These are phyloP conservation scores for Silurus meridionalis DNA, from an alignment of 2,113 vertebrate genomes.

Conservation along the genomic window DNA sequence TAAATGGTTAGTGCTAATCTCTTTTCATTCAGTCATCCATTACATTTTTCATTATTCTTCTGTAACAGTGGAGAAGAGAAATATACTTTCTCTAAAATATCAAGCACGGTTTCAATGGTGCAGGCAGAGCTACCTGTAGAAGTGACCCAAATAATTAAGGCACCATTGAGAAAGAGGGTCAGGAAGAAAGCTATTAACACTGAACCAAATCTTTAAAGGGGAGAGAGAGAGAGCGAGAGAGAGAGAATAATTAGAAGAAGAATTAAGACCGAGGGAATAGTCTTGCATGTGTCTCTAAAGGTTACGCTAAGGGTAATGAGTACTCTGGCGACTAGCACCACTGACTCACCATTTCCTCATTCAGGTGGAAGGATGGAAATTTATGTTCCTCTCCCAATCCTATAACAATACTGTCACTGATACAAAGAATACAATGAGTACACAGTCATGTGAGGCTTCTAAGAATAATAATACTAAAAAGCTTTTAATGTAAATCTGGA, in stretches of 20 bases:
- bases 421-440: background rate
- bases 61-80: conserved; percentile 10
- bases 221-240: background rate
- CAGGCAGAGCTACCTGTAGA: conserved; percentile 26
- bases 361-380: conserved; percentile 1
- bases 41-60: conserved; percentile 30
- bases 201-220: background rate
- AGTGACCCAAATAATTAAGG: conserved; percentile 32
- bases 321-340: conserved; percentile 48
- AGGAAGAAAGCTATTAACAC: conserved; percentile 19
- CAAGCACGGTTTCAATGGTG: conserved; percentile 28
- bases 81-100: conserved; percentile 15
- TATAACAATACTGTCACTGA: background rate
- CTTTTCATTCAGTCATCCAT: conserved; percentile 19
- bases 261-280: conserved; percentile 74
- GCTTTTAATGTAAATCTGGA: background rate
- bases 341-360: conserved; percentile 17
- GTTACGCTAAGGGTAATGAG: conserved; percentile 75
- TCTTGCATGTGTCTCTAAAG: conserved; percentile 73
- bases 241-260: conserved; percentile 29
- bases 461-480: too few species aligned
- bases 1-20: conserved; percentile 24
- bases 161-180: background rate
- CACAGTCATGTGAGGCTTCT: background rate
- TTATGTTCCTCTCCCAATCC: background rate